A percentile compares a stretch with the other conserved stretches of the same genome.
phyloP scores from a whole-genome alignment of 2,888 invertebrate species.

The Sericinus montela region DNA sequence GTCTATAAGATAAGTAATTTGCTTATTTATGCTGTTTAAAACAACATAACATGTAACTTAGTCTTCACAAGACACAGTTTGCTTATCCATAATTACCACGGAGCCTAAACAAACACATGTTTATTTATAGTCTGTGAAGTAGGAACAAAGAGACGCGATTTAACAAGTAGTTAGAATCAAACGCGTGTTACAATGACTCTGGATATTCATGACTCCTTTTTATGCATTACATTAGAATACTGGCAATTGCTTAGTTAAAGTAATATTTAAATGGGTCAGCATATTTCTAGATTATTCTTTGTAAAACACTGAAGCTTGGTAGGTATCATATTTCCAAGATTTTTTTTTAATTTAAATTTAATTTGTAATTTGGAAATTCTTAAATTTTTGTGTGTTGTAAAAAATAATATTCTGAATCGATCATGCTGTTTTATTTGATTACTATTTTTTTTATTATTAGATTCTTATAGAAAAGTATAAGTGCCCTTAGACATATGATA shows the following conservation, averaged over 20 bases:
- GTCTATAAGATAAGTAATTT: too few relatives aligned
- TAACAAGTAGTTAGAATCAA: slow-evolving; percentile 16
- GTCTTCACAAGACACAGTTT: slow-evolving; percentile 22
- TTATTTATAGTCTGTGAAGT: slow-evolving; percentile 18
- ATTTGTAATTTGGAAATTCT: too few relatives aligned
- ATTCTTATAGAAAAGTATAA: too few relatives aligned
- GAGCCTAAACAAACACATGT: slow-evolving; percentile 33
- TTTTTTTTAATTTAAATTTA: too few relatives aligned
- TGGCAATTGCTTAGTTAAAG: not conserved
- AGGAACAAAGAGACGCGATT: slow-evolving; percentile 23
- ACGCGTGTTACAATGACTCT: slow-evolving; percentile 21
- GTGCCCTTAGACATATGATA: too few relatives aligned
- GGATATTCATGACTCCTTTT: slow-evolving; percentile 13
- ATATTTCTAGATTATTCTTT: not conserved
- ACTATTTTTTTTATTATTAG: too few relatives aligned
- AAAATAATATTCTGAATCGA: too few relatives aligned
- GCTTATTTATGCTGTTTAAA: not conserved
- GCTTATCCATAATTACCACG: slow-evolving; percentile 35
- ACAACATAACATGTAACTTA: slow-evolving; percentile 6
- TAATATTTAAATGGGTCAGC: not conserved
- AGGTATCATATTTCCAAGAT: too few relatives aligned
- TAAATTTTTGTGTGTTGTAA: too few relatives aligned
- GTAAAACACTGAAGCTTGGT: too few relatives aligned
- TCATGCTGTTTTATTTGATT: too few relatives aligned
- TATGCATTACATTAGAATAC: slow-evolving; percentile 4